These are phyloP conservation scores for Chouioia cunea DNA, from an alignment of 2,888 invertebrate species.

Conservation along the genomic window DNA sequence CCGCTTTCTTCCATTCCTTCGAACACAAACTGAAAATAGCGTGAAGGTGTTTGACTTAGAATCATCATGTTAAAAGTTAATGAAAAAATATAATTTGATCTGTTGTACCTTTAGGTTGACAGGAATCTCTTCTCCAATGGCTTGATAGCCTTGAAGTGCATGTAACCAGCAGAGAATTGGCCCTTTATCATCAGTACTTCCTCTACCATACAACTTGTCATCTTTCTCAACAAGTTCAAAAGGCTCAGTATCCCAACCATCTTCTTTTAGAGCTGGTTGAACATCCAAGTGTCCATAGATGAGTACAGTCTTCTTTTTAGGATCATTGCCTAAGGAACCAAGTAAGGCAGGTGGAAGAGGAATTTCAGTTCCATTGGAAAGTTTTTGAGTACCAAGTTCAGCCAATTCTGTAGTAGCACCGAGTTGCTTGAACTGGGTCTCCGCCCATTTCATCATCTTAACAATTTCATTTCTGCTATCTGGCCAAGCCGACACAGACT, in stretches of 20 bases:
- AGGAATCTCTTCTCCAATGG: slow-evolving; percentile 77
- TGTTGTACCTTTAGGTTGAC: slow-evolving; percentile 76
- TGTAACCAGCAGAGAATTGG: slow-evolving; percentile 96
- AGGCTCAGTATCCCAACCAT: slow-evolving; percentile 97
- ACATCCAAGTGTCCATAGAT: slow-evolving; percentile 99
- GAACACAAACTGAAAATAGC: slow-evolving; percentile 81
- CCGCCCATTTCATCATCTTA: slow-evolving; percentile 89
- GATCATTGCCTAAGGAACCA: slow-evolving; percentile 82
- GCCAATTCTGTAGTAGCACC: slow-evolving; percentile 80
- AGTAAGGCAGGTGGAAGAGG: slow-evolving; percentile 89
- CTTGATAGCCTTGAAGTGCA: slow-evolving; percentile 89
- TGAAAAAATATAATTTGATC: too few relatives aligned
- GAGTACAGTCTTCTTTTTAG: slow-evolving; percentile 90
- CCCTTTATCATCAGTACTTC: slow-evolving; percentile 94
- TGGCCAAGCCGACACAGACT: slow-evolving; percentile 94
- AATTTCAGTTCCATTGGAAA: slow-evolving; percentile 79
- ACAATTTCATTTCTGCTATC: slow-evolving; percentile 84
- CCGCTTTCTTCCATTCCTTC: slow-evolving; percentile 99
- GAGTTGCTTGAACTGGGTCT: slow-evolving; percentile 76
- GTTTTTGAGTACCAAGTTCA: slow-evolving; percentile 82
- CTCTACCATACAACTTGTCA: slow-evolving; percentile 92
- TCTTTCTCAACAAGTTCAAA: slow-evolving; percentile 90
- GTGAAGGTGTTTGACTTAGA: slow-evolving; percentile 1
- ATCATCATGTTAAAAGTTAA: neutral
- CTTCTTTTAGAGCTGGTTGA: slow-evolving; percentile 91